Evolutionary conservation across 2,113 vertebrate species (phyloP).

Genomic region (Cairina moschata): DNA sequence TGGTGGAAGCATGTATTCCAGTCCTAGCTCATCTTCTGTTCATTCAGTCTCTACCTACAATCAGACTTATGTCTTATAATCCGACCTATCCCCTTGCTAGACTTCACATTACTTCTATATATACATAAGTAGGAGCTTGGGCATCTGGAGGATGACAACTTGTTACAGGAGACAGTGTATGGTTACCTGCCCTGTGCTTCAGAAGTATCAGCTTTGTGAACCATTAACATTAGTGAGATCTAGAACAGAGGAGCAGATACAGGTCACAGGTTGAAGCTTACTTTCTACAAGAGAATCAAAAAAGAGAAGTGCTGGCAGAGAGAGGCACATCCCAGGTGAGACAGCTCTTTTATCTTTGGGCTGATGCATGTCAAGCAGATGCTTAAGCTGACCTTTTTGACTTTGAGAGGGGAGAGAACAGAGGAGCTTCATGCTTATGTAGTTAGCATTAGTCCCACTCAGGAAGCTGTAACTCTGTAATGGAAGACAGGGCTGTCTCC

Average conservation of each 20-base stretch:
- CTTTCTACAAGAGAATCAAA: background rate
- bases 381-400: background rate
- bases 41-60: background rate
- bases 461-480: background rate
- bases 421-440: background rate
- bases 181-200: background rate
- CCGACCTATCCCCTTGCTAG: background rate
- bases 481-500: background rate
- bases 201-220: background rate
- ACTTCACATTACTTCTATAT: background rate
- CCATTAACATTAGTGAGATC: background rate
- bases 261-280: background rate
- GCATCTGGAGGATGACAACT: background rate
- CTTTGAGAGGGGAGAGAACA: background rate
- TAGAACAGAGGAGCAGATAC: background rate
- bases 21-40: background rate
- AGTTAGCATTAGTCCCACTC: background rate
- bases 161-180: background rate
- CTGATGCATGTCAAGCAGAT: background rate
- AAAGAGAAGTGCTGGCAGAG: background rate
- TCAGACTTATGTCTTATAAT: background rate
- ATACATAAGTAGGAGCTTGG: background rate
- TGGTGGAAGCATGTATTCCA: background rate
- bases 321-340: background rate
- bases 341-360: background rate